These are phyloP conservation scores for Vandiemenella viatica DNA, from an alignment of 2,888 invertebrate genomes.

Conservation along the genomic window DNA sequence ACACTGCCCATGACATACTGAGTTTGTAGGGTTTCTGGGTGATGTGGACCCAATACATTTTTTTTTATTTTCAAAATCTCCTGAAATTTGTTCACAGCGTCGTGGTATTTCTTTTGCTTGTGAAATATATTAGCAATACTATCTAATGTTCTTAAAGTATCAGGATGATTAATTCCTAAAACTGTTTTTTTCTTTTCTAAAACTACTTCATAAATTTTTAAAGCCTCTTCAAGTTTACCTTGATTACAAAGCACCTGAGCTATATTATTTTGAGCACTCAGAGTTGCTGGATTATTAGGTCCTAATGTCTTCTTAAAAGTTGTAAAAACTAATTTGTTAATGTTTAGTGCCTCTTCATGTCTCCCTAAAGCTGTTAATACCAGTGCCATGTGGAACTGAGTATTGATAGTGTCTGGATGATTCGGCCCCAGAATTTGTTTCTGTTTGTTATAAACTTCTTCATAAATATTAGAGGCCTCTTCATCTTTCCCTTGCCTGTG, in stretches of 20 bases:
- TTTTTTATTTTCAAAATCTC: not conserved
- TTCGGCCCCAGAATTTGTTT: constrained; percentile 13
- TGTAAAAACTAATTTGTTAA: constrained; percentile 11
- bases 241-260: constrained; percentile 13
- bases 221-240: constrained; percentile 14
- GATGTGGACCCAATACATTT: not conserved
- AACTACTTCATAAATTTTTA: constrained; percentile 12
- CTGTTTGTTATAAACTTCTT: constrained; percentile 13
- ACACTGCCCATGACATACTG: not conserved
- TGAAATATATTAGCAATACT: constrained; percentile 7
- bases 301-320: constrained; percentile 2
- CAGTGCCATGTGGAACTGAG: constrained; percentile 14
- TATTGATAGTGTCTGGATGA: constrained; percentile 13
- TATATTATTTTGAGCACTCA: constrained; percentile 10
- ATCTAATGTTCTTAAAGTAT: constrained; percentile 10
- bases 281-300: not conserved
- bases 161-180: constrained; percentile 5
- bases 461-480: constrained; percentile 14
- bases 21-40: constrained; percentile 1
- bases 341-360: constrained; percentile 12
- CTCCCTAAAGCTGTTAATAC: constrained; percentile 12
- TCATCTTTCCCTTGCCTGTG: constrained; percentile 14
- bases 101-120: not conserved
- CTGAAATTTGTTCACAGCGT: not conserved
- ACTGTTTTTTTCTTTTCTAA: constrained; percentile 1